A percentile compares a stretch with the other conserved stretches of the same genome.
Conservation (phyloP, 1,140 invertebrate genomes). For the Drosophila parabipectinata region DNA sequence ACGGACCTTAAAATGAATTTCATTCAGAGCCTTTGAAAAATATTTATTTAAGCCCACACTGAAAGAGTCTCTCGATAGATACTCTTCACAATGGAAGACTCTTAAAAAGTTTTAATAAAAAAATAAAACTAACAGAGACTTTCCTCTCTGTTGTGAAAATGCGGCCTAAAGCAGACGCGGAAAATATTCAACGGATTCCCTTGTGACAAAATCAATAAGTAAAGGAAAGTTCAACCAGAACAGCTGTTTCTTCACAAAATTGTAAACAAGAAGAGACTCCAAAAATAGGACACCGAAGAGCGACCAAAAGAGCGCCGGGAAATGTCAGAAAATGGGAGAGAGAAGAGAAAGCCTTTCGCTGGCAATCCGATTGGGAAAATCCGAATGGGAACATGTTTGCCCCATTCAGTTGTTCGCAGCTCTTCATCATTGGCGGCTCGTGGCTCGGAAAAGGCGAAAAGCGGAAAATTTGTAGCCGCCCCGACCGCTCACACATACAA, state of each 20-base stretch:
- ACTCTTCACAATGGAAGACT: conserved; percentile 16
- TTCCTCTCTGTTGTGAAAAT: conserved; percentile 71
- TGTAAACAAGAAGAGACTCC: conserved; percentile 49
- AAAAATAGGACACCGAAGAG: conserved; percentile 54
- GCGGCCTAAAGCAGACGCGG: conserved; percentile 47
- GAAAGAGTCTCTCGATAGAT: not conserved
- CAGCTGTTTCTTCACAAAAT: conserved; percentile 60
- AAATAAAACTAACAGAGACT: not conserved
- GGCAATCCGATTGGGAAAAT: conserved; percentile 18
- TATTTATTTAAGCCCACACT: conserved; percentile 9
- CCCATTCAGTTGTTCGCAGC: conserved; percentile 75
- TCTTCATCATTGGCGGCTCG: conserved; percentile 71
- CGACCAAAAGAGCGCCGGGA: not conserved
- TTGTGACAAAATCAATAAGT: conserved; percentile 71
- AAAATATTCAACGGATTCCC: conserved; percentile 44
- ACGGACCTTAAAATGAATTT: conserved; percentile 8
- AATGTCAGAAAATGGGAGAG: conserved; percentile 3
- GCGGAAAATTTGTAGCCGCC: conserved; percentile 37
- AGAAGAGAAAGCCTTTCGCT: conserved; percentile 4
- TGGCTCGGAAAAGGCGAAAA: conserved; percentile 37
- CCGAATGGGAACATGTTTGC: conserved; percentile 25
- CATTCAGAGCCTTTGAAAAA: conserved; percentile 20
- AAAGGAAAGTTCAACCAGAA: conserved; percentile 50
- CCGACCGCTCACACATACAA: conserved; percentile 43
- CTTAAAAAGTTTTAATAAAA: conserved; percentile 12